These are phyloP conservation scores for Ivindomyrus marchei DNA, from an alignment of 2,113 vertebrate genomes.

Conservation along the genomic window DNA sequence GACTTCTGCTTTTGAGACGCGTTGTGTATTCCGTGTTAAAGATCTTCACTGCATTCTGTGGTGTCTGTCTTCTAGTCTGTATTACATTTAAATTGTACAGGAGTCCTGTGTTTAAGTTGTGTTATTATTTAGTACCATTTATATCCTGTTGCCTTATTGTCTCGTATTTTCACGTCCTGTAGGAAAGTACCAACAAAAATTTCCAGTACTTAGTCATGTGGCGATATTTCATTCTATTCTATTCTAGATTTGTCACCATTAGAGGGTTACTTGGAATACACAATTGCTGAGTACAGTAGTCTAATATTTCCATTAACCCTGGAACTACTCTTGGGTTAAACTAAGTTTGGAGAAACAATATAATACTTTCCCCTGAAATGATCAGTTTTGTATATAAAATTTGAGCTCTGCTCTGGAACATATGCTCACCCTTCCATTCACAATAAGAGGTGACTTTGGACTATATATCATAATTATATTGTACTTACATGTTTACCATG, in stretches of 20 bases:
- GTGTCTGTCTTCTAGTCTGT: neutral
- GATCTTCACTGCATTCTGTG: neutral
- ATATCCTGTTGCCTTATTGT: neutral
- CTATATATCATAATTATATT: neutral
- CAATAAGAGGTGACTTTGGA: neutral
- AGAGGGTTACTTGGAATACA: neutral
- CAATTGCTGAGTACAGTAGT: neutral
- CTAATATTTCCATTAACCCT: neutral
- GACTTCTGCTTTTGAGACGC: neutral
- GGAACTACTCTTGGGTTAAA: neutral
- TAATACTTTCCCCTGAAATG: neutral
- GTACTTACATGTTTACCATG: neutral
- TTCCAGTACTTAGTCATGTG: neutral
- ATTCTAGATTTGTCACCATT: neutral
- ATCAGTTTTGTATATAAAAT: neutral
- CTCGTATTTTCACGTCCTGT: neutral
- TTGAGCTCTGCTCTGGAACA: neutral
- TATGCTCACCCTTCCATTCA: neutral
- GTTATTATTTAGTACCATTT: neutral
- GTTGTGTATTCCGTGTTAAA: neutral
- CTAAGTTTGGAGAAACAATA: neutral
- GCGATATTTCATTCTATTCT: neutral
- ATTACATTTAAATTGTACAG: neutral
- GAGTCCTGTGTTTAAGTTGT: neutral
- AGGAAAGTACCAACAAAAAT: neutral